phyloP scores from a whole-genome alignment of 1,140 invertebrate genomes.

The Marisa cornuarietis region DNA sequence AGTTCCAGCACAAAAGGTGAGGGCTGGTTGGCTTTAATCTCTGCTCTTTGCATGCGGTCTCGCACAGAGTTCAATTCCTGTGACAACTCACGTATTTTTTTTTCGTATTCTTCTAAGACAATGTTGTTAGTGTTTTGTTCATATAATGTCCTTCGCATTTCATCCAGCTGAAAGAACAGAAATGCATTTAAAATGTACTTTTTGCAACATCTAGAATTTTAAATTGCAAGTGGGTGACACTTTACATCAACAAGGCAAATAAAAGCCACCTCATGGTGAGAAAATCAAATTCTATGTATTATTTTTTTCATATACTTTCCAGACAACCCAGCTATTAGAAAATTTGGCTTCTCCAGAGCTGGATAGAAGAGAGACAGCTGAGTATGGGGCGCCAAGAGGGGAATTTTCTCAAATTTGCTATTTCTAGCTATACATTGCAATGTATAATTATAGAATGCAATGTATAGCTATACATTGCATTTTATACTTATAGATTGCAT shows the following conservation, averaged over 20 bases:
- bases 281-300: too few species aligned
- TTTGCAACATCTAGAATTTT: not conserved
- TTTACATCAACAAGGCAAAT: not conserved
- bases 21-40: slow-evolving; percentile 72
- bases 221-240: not conserved
- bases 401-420: too few species aligned
- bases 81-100: slow-evolving; percentile 72
- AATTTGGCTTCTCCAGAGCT: too few species aligned
- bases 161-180: slow-evolving; percentile 45
- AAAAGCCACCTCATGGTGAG: not conserved
- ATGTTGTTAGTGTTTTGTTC: slow-evolving; percentile 38
- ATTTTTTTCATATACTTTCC: too few species aligned
- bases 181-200: not conserved
- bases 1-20: slow-evolving; percentile 74
- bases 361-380: too few species aligned
- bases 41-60: slow-evolving; percentile 72
- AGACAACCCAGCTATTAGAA: too few species aligned
- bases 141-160: slow-evolving; percentile 36
- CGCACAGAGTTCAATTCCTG: slow-evolving; percentile 75
- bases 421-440: too few species aligned
- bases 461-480: too few species aligned
- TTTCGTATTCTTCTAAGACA: slow-evolving; percentile 57
- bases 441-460: too few species aligned
- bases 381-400: too few species aligned
- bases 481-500: too few species aligned